Evolutionary conservation across 1,140 invertebrate species (phyloP).

Genomic region (Riptortus pedestris): DNA sequence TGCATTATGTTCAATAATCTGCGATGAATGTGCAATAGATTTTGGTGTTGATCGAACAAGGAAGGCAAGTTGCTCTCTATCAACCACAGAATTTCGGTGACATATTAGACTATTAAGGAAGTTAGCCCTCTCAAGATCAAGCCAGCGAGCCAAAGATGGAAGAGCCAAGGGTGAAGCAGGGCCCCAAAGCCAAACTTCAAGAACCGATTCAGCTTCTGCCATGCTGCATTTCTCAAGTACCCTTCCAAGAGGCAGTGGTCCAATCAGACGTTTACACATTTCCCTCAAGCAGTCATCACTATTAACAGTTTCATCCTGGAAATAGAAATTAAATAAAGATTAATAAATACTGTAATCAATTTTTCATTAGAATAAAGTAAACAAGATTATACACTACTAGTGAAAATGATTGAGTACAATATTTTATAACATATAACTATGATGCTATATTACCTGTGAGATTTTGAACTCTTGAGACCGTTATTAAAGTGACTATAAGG

Average conservation of each 20-base stretch:
- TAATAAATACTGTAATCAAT: neutral
- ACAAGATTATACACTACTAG: no score
- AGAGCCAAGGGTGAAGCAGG: conserved; percentile 48
- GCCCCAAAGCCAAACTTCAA: conserved; percentile 77
- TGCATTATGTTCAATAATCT: neutral
- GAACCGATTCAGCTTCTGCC: conserved; percentile 49
- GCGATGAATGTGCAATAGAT: conserved; percentile 58
- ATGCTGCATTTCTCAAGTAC: conserved; percentile 25
- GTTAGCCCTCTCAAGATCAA: conserved; percentile 71
- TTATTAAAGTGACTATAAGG: no score
- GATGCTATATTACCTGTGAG: no score
- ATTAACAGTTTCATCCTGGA: conserved; percentile 6
- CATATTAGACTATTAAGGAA: conserved; percentile 65
- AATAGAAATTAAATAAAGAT: neutral
- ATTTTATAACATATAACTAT: no score
- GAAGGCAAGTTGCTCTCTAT: conserved; percentile 69
- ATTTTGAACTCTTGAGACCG: no score
- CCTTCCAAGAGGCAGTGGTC: conserved; percentile 35
- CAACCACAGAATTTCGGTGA: conserved; percentile 47
- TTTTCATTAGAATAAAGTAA: no score
- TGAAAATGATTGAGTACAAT: no score
- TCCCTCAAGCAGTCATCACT: neutral
- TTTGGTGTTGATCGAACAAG: conserved; percentile 67
- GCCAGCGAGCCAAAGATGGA: conserved; percentile 46
- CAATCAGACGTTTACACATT: conserved; percentile 22